Base-by-base conservation (phyloP, 1,140 invertebrate genomes). In the Drosophila guanche region DNA sequence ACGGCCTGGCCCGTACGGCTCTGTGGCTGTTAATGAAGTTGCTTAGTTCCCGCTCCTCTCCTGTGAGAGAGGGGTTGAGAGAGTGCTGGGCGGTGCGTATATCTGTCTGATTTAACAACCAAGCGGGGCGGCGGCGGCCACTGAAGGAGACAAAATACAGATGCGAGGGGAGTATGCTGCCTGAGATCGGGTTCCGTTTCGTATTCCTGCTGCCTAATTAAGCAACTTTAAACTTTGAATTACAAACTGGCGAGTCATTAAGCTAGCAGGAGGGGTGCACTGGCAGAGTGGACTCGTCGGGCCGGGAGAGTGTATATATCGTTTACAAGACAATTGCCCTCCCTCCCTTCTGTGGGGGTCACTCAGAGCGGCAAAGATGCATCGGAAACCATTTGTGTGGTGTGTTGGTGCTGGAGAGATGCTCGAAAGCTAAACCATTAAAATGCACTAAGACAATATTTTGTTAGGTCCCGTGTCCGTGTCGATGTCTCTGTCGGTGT, bases 361-460 rank as follows among this genome's bases (percentile, higher is more conserved):
- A 42, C 52, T 40, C 14, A 45, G 42, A 45, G 42, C 80, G 80
- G 80, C 81, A 52, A 74, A 86, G 81, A 86, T 84, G 81, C 80
- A 85, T 86, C 76, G 52, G 40, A 5, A 37, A 10, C 7, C 56
- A 42, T 48, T 57, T 71, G 56, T 47, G 58, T 60, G 43, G 45
- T 58, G 41, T 65, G 29, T 8, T 10, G 33, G 33, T 33, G 0
- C 8, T 33, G 33, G 33, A 37, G 33, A 37, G 53, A 22, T 66
- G 70, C 66, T 75, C 52, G 37, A 76, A 75, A 61, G 43, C 52
- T 75, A 71, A 83, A 69, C 78, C 83, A 86, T 86, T 75, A 76
- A 86, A 83, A 79, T 88, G 83, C 84, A 78, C 78, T 89, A 88
- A 79, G 75, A 79, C 62, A 86, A 86, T 86, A 86, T 86, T 86